Evolutionary conservation across 2,888 invertebrate genomes (phyloP).

Genomic region (Nyleta sp.): DNA sequence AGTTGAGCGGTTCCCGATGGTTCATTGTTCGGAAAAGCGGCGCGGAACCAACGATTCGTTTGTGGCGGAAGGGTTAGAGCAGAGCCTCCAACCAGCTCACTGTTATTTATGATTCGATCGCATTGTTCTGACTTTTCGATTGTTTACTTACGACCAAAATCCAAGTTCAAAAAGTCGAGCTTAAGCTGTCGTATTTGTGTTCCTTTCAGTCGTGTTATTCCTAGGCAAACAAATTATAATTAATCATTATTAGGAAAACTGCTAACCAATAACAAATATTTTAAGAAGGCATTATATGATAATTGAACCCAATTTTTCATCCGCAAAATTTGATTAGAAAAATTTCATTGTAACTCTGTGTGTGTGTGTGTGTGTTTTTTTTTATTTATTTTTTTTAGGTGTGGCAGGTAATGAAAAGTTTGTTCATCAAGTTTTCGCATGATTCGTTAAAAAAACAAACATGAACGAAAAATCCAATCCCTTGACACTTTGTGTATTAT

Average conservation of each 20-base stretch:
- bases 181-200: slow-evolving; percentile 15
- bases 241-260: slow-evolving; percentile 26
- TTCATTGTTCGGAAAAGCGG: neutral
- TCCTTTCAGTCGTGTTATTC: neutral
- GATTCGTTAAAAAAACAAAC: slow-evolving; percentile 3
- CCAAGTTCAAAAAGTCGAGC: slow-evolving; percentile 25
- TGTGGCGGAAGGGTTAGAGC: neutral
- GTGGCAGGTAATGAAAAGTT: neutral
- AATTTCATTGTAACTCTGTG: too few relatives aligned
- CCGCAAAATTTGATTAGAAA: too few relatives aligned
- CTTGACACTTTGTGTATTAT: slow-evolving; percentile 10
- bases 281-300: too few relatives aligned
- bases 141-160: slow-evolving; percentile 32
- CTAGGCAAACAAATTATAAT: slow-evolving; percentile 16
- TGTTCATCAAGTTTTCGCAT: neutral
- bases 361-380: too few relatives aligned
- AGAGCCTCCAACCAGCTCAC: slow-evolving; percentile 24
- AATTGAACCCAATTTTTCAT: too few relatives aligned
- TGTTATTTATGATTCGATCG: slow-evolving; percentile 49
- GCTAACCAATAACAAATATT: too few relatives aligned
- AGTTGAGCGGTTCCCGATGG: too few relatives aligned
- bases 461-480: neutral
- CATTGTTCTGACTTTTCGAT: slow-evolving; percentile 35
- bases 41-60: neutral
- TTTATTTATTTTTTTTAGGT: neutral